Conservation (phyloP, 2,797 vertebrate species). For the Periparus ater region DNA sequence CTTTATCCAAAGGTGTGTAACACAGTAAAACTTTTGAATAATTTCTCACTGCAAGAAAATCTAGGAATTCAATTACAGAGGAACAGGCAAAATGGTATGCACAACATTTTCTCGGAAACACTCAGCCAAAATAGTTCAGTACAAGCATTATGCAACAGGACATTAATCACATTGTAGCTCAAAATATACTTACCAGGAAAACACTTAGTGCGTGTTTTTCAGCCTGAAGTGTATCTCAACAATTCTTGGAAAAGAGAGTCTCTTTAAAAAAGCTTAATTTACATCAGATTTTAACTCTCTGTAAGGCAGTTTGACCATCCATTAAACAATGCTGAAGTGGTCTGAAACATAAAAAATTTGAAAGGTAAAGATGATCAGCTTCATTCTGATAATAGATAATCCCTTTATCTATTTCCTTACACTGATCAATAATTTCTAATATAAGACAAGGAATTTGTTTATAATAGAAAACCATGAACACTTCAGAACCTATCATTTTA, state of each 20-base stretch:
- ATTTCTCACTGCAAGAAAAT: not conserved
- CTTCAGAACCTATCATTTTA: not conserved
- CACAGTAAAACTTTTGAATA: not conserved
- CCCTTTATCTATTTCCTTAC: not conserved
- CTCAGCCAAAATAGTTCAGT: not conserved
- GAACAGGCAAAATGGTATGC: not conserved
- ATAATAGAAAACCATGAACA: not conserved
- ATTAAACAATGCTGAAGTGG: not conserved
- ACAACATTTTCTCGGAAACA: not conserved
- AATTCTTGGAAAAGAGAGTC: not conserved
- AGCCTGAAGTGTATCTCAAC: not conserved
- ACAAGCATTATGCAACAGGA: not conserved
- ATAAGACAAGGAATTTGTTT: not conserved
- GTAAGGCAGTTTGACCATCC: not conserved
- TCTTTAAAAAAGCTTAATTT: not conserved
- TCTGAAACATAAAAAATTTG: not conserved
- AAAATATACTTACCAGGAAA: not conserved
- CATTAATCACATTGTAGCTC: not conserved
- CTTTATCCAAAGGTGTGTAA: not conserved
- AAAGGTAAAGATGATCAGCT: not conserved
- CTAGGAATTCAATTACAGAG: not conserved
- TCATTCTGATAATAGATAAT: not conserved
- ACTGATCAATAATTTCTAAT: not conserved
- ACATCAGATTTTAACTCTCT: not conserved
- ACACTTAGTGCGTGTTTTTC: not conserved